A percentile compares a stretch with the other conserved stretches of the same genome.
These are phyloP conservation scores for Eupithecia subumbrata DNA, from an alignment of 2,888 invertebrate genomes.

Conservation along the genomic window DNA sequence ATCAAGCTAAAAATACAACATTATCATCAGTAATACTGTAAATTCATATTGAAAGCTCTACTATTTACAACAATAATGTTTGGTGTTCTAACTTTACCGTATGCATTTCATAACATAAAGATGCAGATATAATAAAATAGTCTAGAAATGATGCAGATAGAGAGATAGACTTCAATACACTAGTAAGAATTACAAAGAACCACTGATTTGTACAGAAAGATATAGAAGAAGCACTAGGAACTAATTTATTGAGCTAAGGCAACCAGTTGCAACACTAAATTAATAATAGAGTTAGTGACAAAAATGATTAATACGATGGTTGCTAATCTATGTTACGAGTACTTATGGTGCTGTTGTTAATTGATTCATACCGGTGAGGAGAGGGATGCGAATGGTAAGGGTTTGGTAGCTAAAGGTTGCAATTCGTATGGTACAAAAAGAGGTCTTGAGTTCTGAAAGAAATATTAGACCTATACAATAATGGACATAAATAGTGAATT, in stretches of 20 bases:
- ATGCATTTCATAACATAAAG: constrained; percentile 19
- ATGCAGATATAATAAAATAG: constrained; percentile 27
- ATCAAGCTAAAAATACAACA: background rate
- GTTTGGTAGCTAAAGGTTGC: constrained; percentile 35
- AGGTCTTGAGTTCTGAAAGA: constrained; percentile 44
- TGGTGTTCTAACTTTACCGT: constrained; percentile 27
- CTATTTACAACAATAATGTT: constrained; percentile 17
- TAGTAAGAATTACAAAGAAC: constrained; percentile 22
- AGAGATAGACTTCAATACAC: constrained; percentile 9
- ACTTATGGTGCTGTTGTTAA: constrained; percentile 49
- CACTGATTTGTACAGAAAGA: constrained; percentile 38
- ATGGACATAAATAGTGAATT: too few relatives aligned
- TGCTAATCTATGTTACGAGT: constrained; percentile 44
- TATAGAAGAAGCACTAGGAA: constrained; percentile 42
- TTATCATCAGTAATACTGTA: background rate
- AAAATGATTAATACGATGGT: constrained; percentile 44
- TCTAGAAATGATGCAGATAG: constrained; percentile 26
- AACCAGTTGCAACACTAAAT: constrained; percentile 48
- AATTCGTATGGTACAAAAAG: constrained; percentile 46
- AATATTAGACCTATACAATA: constrained; percentile 1
- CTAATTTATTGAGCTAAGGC: constrained; percentile 52
- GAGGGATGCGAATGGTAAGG: constrained; percentile 32
- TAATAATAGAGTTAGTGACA: constrained; percentile 53
- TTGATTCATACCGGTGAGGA: constrained; percentile 50
- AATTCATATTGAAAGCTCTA: constrained; percentile 29